Evolutionary conservation across 2,113 vertebrate species (phyloP).

Genomic region (Nerophis lumbriciformis): DNA sequence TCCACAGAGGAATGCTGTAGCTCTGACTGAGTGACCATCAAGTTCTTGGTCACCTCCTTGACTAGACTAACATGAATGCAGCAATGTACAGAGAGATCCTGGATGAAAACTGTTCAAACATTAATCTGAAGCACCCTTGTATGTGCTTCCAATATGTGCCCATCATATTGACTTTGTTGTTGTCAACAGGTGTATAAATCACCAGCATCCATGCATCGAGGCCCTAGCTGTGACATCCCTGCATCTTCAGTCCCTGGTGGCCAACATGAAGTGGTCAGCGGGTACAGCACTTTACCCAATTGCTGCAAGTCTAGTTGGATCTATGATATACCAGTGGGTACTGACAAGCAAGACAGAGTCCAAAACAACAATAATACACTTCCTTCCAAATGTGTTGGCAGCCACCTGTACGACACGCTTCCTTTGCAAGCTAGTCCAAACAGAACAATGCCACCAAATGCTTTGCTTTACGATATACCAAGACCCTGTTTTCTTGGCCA

Average conservation of each 20-base stretch:
- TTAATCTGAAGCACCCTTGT: neutral
- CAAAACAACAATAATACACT: conserved; percentile 24
- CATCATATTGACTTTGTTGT: neutral
- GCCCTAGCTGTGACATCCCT: conserved; percentile 61
- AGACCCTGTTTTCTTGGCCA: conserved; percentile 36
- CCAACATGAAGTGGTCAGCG: conserved; percentile 28
- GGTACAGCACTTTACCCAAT: conserved; percentile 73
- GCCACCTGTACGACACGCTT: conserved; percentile 44
- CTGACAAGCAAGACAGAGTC: conserved; percentile 48
- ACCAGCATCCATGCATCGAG: conserved; percentile 59
- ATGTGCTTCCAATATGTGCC: too few species aligned
- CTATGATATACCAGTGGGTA: conserved; percentile 77
- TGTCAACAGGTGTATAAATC: conserved; percentile 70
- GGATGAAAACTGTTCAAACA: neutral
- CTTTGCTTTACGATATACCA: conserved; percentile 63
- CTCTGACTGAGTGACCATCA: too few species aligned
- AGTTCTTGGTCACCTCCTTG: too few species aligned
- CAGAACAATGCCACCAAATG: neutral
- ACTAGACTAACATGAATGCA: too few species aligned
- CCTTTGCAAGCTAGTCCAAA: conserved; percentile 19
- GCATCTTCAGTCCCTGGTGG: conserved; percentile 35
- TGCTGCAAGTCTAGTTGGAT: conserved; percentile 80
- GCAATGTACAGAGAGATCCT: too few species aligned
- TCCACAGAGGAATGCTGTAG: too few species aligned
- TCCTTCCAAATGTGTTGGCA: conserved; percentile 27